Conservation (phyloP, 2,888 invertebrate species). For the Leucozona laternaria region DNA sequence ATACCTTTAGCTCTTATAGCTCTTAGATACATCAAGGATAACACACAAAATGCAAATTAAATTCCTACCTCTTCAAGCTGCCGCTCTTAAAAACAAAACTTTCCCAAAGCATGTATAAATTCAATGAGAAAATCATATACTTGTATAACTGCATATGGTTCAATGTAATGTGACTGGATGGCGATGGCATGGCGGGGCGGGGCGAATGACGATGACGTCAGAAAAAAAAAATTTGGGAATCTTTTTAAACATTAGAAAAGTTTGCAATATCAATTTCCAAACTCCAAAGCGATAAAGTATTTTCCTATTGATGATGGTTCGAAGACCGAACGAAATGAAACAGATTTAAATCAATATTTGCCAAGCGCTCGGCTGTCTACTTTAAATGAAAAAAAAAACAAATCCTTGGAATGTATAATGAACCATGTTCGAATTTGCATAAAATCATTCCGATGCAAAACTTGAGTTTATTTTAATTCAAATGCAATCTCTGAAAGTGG, state of each 20-base stretch:
- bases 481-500: slow-evolving; percentile 25
- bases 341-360: slow-evolving; percentile 40
- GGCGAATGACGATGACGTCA: neutral
- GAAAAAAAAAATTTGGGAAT: neutral
- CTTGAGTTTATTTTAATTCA: slow-evolving; percentile 34
- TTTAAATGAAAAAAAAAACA: neutral
- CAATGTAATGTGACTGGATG: neutral
- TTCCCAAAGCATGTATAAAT: slow-evolving; percentile 39
- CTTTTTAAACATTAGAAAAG: slow-evolving; percentile 25
- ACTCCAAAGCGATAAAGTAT: slow-evolving; percentile 5
- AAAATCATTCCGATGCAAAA: slow-evolving; percentile 23
- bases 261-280: slow-evolving; percentile 16
- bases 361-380: slow-evolving; percentile 17
- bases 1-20: neutral
- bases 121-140: slow-evolving; percentile 28
- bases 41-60: slow-evolving; percentile 59
- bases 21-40: slow-evolving; percentile 18
- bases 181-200: too few relatives aligned
- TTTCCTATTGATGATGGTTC: slow-evolving; percentile 14
- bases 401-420: slow-evolving; percentile 28
- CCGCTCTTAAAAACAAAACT: slow-evolving; percentile 18
- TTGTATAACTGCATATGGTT: slow-evolving; percentile 1
- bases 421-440: slow-evolving; percentile 32
- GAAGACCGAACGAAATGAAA: neutral
- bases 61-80: slow-evolving; percentile 40